Evolutionary conservation across 2,797 vertebrate genomes (phyloP).

Genomic region (Myiothlypis chrysogaster): DNA sequence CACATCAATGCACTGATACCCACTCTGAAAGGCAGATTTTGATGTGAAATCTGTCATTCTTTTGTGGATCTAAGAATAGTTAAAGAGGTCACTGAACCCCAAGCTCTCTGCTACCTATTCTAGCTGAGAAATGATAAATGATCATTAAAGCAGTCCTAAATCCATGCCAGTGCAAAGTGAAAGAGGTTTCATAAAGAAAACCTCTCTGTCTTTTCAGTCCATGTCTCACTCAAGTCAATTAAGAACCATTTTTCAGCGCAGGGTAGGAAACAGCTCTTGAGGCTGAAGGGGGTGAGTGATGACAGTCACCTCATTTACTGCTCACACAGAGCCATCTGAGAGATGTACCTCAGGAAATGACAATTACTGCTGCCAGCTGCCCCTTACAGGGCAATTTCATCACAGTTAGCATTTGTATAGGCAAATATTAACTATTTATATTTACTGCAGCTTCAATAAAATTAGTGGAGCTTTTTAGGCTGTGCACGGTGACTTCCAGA

Average conservation of each 20-base stretch:
- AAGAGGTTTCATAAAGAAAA: neutral
- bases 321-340: neutral
- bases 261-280: neutral
- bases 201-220: neutral
- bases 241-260: neutral
- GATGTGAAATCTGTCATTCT: neutral
- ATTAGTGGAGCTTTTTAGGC: neutral
- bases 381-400: neutral
- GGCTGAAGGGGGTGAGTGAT: neutral
- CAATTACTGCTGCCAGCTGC: neutral
- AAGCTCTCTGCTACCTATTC: neutral
- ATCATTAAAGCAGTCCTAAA: neutral
- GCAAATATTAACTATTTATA: neutral
- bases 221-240: neutral
- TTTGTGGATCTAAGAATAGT: neutral
- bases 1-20: neutral
- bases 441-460: neutral
- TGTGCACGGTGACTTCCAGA: neutral
- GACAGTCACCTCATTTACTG: neutral
- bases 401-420: neutral
- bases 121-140: neutral
- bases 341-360: neutral
- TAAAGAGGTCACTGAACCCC: neutral
- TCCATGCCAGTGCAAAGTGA: neutral
- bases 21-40: neutral